Percentiles rank a stretch among this genome's conserved stretches.
These are phyloP conservation scores for Physella acuta DNA, from an alignment of 1,140 invertebrate species.

Conservation along the genomic window DNA sequence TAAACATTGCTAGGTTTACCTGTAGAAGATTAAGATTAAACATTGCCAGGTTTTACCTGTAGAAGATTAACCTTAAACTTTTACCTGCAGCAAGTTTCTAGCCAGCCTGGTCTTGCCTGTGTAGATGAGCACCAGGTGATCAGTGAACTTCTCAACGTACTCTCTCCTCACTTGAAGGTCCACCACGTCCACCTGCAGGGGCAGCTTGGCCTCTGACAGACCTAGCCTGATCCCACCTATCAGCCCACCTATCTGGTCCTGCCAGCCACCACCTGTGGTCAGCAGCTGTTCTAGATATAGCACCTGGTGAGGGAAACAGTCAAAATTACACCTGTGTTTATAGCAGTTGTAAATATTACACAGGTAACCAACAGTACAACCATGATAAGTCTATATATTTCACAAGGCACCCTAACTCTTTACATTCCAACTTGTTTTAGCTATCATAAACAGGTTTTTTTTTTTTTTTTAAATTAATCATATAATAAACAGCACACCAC, in stretches of 20 bases:
- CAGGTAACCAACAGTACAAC: too few species aligned
- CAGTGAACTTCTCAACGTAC: constrained; percentile 55
- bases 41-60: too few species aligned
- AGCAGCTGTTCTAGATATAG: constrained; percentile 64
- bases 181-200: constrained; percentile 54
- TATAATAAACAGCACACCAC: too few species aligned
- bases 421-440: too few species aligned
- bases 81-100: constrained; percentile 63
- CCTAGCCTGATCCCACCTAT: constrained; percentile 61
- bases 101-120: constrained; percentile 66
- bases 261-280: constrained; percentile 66
- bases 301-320: constrained; percentile 59
- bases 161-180: constrained; percentile 46
- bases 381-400: not conserved
- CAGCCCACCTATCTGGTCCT: constrained; percentile 65
- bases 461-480: too few species aligned
- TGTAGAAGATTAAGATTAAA: too few species aligned
- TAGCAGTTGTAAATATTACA: too few species aligned
- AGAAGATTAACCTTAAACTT: too few species aligned
- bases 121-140: constrained; percentile 62
- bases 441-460: too few species aligned
- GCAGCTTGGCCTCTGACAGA: constrained; percentile 54
- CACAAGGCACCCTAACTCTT: too few species aligned
- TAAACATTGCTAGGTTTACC: too few species aligned
- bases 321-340: too few species aligned